Conservation (phyloP, 2,113 vertebrate genomes). For the Madoqua kirkii region DNA sequence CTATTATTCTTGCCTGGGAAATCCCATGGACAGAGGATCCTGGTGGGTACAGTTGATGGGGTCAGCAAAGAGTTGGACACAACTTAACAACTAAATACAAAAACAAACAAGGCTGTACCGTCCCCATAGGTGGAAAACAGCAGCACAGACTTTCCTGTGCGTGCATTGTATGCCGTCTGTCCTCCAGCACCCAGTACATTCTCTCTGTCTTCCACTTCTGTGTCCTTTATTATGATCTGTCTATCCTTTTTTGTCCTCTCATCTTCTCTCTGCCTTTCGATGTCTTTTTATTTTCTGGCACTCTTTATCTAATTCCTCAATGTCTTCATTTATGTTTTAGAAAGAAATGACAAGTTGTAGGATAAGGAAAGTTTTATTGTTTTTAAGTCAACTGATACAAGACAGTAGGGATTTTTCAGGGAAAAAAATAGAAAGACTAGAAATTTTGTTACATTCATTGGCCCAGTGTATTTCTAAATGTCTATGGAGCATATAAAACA, state of each 20-base stretch:
- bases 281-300: background rate
- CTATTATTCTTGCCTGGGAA: background rate
- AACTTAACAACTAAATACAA: background rate
- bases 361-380: background rate
- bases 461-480: background rate
- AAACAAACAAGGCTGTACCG: background rate
- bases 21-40: background rate
- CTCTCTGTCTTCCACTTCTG: background rate
- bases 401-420: background rate
- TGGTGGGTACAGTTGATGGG: fast-evolving
- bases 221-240: background rate
- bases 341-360: background rate
- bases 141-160: fast-evolving
- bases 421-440: background rate
- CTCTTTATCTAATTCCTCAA: background rate
- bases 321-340: background rate
- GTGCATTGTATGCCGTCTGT: background rate
- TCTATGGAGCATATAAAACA: background rate
- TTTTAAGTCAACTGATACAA: background rate
- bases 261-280: background rate
- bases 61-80: background rate
- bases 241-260: background rate
- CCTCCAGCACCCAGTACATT: no score
- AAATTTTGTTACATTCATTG: background rate
- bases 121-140: background rate